Conservation (phyloP, 2,888 invertebrate genomes). For the Rotaria socialis region DNA sequence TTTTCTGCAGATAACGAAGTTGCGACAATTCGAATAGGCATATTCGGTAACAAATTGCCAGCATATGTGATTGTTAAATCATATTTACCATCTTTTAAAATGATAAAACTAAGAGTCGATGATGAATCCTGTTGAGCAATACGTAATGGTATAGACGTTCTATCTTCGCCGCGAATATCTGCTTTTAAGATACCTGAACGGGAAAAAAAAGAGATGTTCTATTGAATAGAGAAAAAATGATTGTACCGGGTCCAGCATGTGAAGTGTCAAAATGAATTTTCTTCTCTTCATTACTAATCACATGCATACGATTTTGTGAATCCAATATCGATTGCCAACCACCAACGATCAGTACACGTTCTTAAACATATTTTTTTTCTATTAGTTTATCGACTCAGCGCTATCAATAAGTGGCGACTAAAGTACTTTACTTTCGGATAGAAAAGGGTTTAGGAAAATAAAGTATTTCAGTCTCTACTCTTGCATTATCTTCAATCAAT, state of each 20-base stretch:
- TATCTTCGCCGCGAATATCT: background rate
- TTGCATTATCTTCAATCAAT: background rate
- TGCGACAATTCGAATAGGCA: conserved; percentile 65
- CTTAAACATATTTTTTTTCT: background rate
- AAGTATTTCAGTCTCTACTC: background rate
- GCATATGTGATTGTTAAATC: conserved; percentile 33
- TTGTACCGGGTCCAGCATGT: conserved; percentile 73
- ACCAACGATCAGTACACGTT: conserved; percentile 71
- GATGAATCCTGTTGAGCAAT: background rate
- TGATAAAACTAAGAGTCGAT: background rate
- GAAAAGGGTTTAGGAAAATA: background rate
- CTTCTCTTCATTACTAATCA: conserved; percentile 61
- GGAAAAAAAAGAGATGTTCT: background rate
- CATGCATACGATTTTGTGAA: conserved; percentile 62
- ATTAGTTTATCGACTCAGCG: no score
- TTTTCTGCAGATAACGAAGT: conserved; percentile 51
- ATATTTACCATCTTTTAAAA: conserved; percentile 50
- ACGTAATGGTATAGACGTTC: background rate
- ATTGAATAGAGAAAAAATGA: background rate
- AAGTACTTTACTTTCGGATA: no score
- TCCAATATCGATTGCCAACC: conserved; percentile 81
- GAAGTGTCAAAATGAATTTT: conserved; percentile 76
- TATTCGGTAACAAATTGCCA: conserved; percentile 68
- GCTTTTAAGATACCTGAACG: conserved; percentile 61
- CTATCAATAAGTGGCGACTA: no score